A percentile compares a stretch with the other conserved stretches of the same genome.
phyloP scores from a whole-genome alignment of 1,140 invertebrate species.

The Steinernema feltiae region DNA sequence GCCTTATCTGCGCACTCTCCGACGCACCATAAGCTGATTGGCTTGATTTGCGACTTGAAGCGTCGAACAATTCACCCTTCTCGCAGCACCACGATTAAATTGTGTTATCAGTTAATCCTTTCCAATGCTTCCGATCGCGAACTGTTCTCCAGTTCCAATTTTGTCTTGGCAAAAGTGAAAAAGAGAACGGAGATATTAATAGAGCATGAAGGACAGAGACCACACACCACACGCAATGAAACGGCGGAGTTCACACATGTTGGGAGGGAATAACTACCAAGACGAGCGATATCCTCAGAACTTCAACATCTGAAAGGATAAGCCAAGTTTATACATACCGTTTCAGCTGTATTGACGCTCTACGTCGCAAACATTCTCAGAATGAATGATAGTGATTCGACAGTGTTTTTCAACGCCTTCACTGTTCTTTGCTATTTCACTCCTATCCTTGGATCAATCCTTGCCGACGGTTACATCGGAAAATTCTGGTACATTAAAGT shows the following conservation, averaged over 20 bases:
- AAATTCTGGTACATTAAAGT: constrained; percentile 72
- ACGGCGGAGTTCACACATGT: too few relatives aligned
- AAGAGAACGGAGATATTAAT: too few relatives aligned
- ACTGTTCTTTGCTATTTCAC: constrained; percentile 76
- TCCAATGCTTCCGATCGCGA: neutral
- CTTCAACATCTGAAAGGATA: too few relatives aligned
- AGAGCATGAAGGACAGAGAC: too few relatives aligned
- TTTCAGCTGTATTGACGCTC: constrained; percentile 76
- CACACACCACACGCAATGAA: too few relatives aligned
- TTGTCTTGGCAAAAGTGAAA: too few relatives aligned
- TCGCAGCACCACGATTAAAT: neutral
- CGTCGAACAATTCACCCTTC: neutral
- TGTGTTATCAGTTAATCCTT: constrained; percentile 7
- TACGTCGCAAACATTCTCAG: constrained; percentile 70
- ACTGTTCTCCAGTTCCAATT: too few relatives aligned
- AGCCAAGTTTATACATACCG: neutral
- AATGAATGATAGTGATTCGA: constrained; percentile 67
- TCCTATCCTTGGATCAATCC: constrained; percentile 75
- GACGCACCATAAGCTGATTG: neutral
- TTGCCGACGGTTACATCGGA: constrained; percentile 79
- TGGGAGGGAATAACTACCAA: too few relatives aligned
- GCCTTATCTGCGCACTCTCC: neutral
- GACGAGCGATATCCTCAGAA: too few relatives aligned
- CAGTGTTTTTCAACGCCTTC: constrained; percentile 76
- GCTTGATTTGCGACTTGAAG: neutral